A percentile compares a stretch with the other conserved stretches of the same genome.
Conservation (phyloP, 2,888 invertebrate species). For the Habrosyne pyritoides region DNA sequence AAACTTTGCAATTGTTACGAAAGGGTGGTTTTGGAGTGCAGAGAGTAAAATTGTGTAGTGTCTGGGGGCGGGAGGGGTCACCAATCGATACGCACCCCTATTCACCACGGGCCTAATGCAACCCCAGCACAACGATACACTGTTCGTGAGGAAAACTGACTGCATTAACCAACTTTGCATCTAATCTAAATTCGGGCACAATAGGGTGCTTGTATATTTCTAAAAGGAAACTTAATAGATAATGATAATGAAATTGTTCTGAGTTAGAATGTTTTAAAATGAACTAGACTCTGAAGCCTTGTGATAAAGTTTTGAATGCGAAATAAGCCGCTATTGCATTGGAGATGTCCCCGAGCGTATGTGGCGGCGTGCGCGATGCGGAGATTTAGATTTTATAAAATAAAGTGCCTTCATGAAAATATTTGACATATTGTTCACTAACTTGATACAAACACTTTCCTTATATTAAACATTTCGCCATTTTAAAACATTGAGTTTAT, state of each 20-base stretch:
- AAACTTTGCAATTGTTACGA: constrained; percentile 65
- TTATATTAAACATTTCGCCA: no score
- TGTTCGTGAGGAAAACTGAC: constrained; percentile 30
- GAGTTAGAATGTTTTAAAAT: constrained; percentile 37
- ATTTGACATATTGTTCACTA: constrained; percentile 16
- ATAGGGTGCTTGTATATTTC: neutral
- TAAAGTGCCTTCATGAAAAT: constrained; percentile 20
- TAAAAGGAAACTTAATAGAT: constrained; percentile 9
- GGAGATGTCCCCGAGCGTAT: constrained; percentile 35
- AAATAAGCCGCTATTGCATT: constrained; percentile 53
- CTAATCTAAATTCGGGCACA: neutral
- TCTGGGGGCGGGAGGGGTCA: constrained; percentile 51
- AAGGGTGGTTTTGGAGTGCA: constrained; percentile 63
- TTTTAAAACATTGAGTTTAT: no score
- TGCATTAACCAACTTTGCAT: constrained; percentile 22
- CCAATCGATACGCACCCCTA: constrained; percentile 80
- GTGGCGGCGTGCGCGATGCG: constrained; percentile 20
- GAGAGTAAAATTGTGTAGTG: constrained; percentile 64
- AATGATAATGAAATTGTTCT: constrained; percentile 10
- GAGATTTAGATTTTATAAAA: constrained; percentile 29
- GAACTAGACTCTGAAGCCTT: constrained; percentile 45
- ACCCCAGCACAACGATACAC: constrained; percentile 46
- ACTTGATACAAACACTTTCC: no score
- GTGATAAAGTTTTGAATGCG: constrained; percentile 47
- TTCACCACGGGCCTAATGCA: constrained; percentile 66